These are phyloP conservation scores for Drosophila stalkeri DNA, from an alignment of 2,888 invertebrate genomes.

Conservation along the genomic window DNA sequence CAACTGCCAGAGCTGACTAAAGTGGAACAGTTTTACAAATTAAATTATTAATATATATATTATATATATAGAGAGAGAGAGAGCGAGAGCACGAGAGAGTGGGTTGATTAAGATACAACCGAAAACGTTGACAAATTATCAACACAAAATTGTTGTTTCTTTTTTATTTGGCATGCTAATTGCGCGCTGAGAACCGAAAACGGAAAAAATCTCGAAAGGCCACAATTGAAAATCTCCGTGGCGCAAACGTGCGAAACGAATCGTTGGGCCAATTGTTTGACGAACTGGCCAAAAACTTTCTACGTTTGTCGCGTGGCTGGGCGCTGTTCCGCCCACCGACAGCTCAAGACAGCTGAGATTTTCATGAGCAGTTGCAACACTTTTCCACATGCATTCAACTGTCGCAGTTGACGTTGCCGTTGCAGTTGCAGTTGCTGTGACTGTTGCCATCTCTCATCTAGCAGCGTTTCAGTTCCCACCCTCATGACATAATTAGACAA, in stretches of 20 bases:
- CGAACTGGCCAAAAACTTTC: slow-evolving; percentile 68
- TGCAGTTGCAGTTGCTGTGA: slow-evolving; percentile 13
- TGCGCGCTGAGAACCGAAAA: slow-evolving; percentile 74
- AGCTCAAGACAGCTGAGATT: slow-evolving; percentile 40
- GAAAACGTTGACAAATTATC: slow-evolving; percentile 73
- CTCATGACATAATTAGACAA: slow-evolving; percentile 85
- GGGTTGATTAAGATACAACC: slow-evolving; percentile 9
- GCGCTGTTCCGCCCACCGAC: slow-evolving; percentile 38
- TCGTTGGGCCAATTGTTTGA: slow-evolving; percentile 52
- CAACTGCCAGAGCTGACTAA: slow-evolving; percentile 88
- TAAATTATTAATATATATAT: slow-evolving; percentile 4
- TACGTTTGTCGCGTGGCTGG: slow-evolving; percentile 78
- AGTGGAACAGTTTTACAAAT: slow-evolving; percentile 38
- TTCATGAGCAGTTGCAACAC: slow-evolving; percentile 61
- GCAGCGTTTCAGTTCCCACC: slow-evolving; percentile 79
- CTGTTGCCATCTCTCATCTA: slow-evolving; percentile 41
- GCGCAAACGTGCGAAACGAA: slow-evolving; percentile 66
- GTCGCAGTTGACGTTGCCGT: slow-evolving; percentile 42
- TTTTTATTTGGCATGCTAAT: slow-evolving; percentile 72
- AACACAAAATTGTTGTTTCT: slow-evolving; percentile 30
- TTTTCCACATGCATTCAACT: slow-evolving; percentile 55
- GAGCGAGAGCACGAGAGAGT: background rate
- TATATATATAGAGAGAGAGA: background rate
- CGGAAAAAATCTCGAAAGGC: slow-evolving; percentile 39
- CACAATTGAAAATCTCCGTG: slow-evolving; percentile 67